These are phyloP conservation scores for Coreius guichenoti DNA, from an alignment of 2,797 vertebrate genomes.

Conservation along the genomic window DNA sequence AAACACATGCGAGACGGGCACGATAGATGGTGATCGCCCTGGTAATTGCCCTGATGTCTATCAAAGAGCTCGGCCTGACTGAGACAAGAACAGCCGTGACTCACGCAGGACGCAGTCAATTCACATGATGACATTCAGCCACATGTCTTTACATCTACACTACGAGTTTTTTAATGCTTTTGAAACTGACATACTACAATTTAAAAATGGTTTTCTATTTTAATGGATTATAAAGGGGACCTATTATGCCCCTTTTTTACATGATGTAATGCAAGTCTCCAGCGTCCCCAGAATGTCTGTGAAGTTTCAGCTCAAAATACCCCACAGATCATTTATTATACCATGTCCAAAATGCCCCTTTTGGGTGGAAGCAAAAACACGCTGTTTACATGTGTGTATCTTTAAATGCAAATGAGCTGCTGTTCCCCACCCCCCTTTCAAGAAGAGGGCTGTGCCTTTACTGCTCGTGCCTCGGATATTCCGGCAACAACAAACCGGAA, in stretches of 20 bases:
- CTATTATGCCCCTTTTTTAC: neutral
- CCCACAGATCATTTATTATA: too few relatives aligned
- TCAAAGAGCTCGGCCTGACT: neutral
- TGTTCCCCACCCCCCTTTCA: too few relatives aligned
- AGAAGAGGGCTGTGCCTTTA: too few relatives aligned
- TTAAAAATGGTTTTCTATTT: neutral
- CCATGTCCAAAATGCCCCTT: too few relatives aligned
- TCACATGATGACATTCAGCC: neutral
- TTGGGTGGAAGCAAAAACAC: too few relatives aligned
- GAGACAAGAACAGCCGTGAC: neutral
- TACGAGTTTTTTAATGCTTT: neutral
- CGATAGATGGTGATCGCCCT: neutral
- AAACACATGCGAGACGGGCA: neutral
- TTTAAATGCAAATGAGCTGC: too few relatives aligned
- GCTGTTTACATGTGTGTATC: too few relatives aligned
- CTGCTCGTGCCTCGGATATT: too few relatives aligned
- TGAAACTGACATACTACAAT: neutral
- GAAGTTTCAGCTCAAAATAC: too few relatives aligned
- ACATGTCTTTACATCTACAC: neutral
- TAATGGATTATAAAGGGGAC: neutral
- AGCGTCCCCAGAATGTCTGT: neutral
- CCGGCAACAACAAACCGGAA: too few relatives aligned
- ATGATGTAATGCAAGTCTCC: neutral
- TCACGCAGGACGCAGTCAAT: neutral
- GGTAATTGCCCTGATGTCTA: constrained; percentile 39